Conservation (phyloP, 2,113 vertebrate species). For the Lichenostomus cassidix region DNA sequence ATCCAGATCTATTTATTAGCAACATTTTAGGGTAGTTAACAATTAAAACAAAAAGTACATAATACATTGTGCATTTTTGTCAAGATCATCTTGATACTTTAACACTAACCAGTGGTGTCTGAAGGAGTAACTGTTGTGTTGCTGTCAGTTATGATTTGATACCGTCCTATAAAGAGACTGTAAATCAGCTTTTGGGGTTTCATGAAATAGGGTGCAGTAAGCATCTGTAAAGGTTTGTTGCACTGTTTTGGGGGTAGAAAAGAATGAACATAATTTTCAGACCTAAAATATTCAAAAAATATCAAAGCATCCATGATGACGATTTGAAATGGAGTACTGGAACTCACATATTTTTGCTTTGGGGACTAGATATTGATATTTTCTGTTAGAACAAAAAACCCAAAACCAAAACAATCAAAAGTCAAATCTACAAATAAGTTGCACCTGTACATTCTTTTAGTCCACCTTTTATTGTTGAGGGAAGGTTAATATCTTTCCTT, state of each 20-base stretch:
- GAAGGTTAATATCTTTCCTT: background rate
- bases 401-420: background rate
- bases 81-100: background rate
- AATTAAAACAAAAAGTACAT: background rate
- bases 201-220: background rate
- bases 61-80: background rate
- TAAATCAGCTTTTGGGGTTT: background rate
- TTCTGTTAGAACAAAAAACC: background rate
- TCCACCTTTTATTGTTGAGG: background rate
- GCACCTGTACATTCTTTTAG: background rate
- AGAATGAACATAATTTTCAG: background rate
- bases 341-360: background rate
- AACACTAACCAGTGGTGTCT: background rate
- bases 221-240: background rate
- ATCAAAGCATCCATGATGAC: background rate
- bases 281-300: background rate
- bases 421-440: background rate
- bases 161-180: background rate
- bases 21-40: background rate
- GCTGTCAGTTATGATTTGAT: background rate
- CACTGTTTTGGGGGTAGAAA: background rate
- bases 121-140: background rate
- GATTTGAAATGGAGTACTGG: background rate
- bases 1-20: background rate
- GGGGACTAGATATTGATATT: background rate